Base-by-base conservation (phyloP, 2,797 vertebrate genomes). In the Channa striata region DNA sequence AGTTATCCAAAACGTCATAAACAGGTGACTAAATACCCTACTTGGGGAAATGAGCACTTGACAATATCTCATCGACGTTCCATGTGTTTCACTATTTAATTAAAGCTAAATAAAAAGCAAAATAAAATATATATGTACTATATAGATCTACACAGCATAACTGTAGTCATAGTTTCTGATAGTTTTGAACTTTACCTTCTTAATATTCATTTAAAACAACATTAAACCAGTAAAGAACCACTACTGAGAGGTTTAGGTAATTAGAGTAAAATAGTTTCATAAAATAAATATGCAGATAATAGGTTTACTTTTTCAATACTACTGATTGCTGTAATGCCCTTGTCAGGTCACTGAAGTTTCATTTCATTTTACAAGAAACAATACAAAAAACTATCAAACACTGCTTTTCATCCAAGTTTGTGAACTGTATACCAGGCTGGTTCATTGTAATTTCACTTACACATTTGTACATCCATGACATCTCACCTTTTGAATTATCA, bases 401-500 rank as follows among this genome's bases (percentile, higher is more conserved):
- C 6, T 4, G 25, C 25, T 6, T 61, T 51, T 57, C 57, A 56
- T 40, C n/a, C 74, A 85, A 82, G 62, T 83, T 74, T 75, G 59
- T 57, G 61, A 63, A 57, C 72, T 73, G 30, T 72, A 68, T 56
- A 36, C 6, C 57, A 80, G 13, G 42, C 60, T 77, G 71, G 53
- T 72, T 61, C 68, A 69, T 19, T 52, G 19, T 71, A 77, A 81
- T 71, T 73, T 72, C 62, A 74, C 23, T 39, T 68, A 49, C 54
- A 23, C 52, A 64, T 78, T 68, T 77, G 40, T 63, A 70, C 68
- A 63, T 48, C 30, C 59, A 74, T 71, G 65, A 56, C 2, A 20
- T 50, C 49, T 87, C 74, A 81, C 74, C 70, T 78, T 74, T 44
- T 64, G 70, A 74, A 61, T 70, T 30, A 74, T 81, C 68, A 74